Base-by-base conservation (phyloP, 2,888 invertebrate species). In the Cyclophora albipunctata region DNA sequence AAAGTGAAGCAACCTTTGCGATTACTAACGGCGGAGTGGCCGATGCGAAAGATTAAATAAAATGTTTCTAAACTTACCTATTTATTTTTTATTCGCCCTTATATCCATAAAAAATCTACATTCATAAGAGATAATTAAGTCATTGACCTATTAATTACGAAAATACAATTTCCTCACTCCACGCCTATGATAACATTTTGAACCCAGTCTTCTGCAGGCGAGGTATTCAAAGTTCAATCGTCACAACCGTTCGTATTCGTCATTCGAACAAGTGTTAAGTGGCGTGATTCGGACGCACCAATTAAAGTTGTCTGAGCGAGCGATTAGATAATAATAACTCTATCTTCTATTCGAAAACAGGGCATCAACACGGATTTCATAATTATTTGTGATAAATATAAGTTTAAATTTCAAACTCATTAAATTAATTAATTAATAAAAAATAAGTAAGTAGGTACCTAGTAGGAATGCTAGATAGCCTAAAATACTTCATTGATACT, bases 1-100 rank as follows among this genome's bases (percentile, higher is more conserved):
- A 95, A 72, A 93, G 91, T 69, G 95, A 95, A 84, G 92, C 93
- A 34, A 92, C 92, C 4, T 95, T 94, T 83, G 90, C 93, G 35
- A 94, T 95, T 49, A 93, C 93, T 3, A 84, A 78, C 50, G 93
- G 93, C 4, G 93, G 94, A 40, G 90, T 94, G 3, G 82, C 90
- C 33, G 93, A 94, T 79, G 91, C 93, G 42, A 93, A 93, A 74
- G 93, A 94, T 71, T 93, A 80, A 84, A 40, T 41, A 52, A 48
- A 40, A 20, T 43, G 49, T 37, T 20, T 7, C 4, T 20, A 40
- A 7, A 33, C 33, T 7, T 34, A 41, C 20, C 5, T 37, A 48
- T 20, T 20, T 20, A 20, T 20, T 20, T 20, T 20, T 20, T 20
- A 20, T 20, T 20, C 2, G 20, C 2, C 20, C 20, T 20, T 20